Conservation (phyloP, 2,113 vertebrate genomes). For the Tetrax tetrax region DNA sequence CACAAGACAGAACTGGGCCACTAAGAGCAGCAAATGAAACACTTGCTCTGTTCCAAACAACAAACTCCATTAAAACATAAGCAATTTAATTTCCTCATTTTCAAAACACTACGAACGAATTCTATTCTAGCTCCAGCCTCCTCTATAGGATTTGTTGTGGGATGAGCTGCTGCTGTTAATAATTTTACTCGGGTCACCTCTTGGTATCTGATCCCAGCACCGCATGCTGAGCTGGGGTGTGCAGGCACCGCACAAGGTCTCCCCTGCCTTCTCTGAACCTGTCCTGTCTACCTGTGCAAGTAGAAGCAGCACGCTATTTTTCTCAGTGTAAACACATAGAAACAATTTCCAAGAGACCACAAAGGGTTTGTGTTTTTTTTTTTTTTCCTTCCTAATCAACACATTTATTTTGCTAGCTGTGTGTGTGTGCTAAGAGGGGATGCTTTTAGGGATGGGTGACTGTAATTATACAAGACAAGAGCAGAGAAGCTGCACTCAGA, state of each 20-base stretch:
- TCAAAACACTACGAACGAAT: neutral
- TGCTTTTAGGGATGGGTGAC: constrained; percentile 49
- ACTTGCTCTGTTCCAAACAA: neutral
- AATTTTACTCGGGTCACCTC: neutral
- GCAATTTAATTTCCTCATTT: neutral
- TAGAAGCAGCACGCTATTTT: neutral
- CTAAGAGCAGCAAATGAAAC: neutral
- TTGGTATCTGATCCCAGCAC: neutral
- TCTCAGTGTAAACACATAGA: neutral
- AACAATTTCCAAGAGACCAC: neutral
- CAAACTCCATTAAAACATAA: neutral
- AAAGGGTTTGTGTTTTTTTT: neutral
- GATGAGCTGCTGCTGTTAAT: neutral
- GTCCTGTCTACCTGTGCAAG: neutral
- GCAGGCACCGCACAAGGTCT: neutral
- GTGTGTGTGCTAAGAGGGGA: neutral
- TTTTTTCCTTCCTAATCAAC: neutral
- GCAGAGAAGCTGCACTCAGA: constrained; percentile 7
- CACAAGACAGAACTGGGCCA: neutral
- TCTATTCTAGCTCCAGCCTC: neutral
- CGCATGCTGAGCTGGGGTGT: fast-evolving
- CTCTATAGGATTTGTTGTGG: neutral
- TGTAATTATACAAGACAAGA: constrained; percentile 52
- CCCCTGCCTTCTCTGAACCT: neutral
- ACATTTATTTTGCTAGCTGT: neutral